Conservation (phyloP, 2,113 vertebrate species). For the Megaceryle maxima region DNA sequence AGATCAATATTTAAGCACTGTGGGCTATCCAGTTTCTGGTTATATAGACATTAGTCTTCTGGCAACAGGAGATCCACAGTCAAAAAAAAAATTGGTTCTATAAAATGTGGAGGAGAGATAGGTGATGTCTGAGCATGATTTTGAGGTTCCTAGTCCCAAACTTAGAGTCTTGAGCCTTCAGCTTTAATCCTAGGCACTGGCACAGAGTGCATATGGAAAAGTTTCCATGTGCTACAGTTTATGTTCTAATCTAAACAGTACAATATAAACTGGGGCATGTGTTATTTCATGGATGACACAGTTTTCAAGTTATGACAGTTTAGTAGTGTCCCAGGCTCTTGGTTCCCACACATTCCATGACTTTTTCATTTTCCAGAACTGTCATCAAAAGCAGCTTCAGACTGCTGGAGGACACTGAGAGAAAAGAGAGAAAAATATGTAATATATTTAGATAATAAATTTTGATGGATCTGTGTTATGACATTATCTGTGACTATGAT, state of each 20-base stretch:
- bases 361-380: constrained; percentile 46
- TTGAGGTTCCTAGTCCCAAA: neutral
- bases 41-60: neutral
- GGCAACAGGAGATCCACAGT: neutral
- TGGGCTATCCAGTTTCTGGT: neutral
- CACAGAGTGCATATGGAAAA: neutral
- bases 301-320: constrained; percentile 37
- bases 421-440: neutral
- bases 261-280: constrained; percentile 39
- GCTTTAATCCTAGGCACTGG: neutral
- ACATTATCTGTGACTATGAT: constrained; percentile 35
- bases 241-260: constrained; percentile 51
- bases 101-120: neutral
- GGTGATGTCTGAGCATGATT: neutral
- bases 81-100: neutral
- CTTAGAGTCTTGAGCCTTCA: neutral
- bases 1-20: neutral
- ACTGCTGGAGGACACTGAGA: neutral
- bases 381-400: constrained; percentile 8
- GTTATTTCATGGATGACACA: constrained; percentile 58
- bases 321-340: constrained; percentile 11
- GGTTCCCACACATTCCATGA: constrained; percentile 51
- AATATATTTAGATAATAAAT: constrained; percentile 44
- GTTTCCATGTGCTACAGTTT: constrained; percentile 60
- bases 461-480: constrained; percentile 50